These are phyloP conservation scores for Lamellibrachia luymesi DNA, from an alignment of 1,140 invertebrate genomes.

Conservation along the genomic window DNA sequence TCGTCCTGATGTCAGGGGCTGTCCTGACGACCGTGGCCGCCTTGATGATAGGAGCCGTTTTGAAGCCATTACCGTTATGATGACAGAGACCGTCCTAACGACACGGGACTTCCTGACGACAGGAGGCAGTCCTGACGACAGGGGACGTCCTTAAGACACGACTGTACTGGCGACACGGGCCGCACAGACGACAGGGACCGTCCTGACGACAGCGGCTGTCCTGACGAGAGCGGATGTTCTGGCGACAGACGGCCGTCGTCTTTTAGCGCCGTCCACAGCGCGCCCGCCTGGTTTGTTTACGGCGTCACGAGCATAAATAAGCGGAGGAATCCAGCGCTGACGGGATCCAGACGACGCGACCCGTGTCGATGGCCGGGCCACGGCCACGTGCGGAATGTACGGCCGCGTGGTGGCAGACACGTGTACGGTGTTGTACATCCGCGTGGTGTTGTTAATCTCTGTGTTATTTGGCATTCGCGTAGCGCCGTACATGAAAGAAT, in stretches of 20 bases:
- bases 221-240: too few relatives aligned
- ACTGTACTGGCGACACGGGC: too few relatives aligned
- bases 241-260: not conserved
- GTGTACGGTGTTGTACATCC: not conserved
- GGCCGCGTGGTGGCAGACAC: not conserved
- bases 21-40: too few relatives aligned
- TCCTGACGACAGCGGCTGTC: too few relatives aligned
- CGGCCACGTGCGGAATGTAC: not conserved
- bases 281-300: not conserved
- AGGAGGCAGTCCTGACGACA: too few relatives aligned
- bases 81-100: too few relatives aligned
- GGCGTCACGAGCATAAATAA: not conserved
- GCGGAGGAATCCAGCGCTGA: not conserved
- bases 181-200: too few relatives aligned
- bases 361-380: not conserved
- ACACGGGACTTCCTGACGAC: too few relatives aligned
- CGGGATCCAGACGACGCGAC: not conserved
- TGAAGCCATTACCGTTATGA: too few relatives aligned
- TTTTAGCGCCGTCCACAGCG: not conserved
- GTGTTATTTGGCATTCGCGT: not conserved
- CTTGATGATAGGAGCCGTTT: too few relatives aligned
- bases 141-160: too few relatives aligned
- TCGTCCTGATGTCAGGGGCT: too few relatives aligned
- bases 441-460: not conserved
- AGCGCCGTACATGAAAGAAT: not conserved